phyloP scores from a whole-genome alignment of 2,888 invertebrate genomes.

The Drosophila atripex region DNA sequence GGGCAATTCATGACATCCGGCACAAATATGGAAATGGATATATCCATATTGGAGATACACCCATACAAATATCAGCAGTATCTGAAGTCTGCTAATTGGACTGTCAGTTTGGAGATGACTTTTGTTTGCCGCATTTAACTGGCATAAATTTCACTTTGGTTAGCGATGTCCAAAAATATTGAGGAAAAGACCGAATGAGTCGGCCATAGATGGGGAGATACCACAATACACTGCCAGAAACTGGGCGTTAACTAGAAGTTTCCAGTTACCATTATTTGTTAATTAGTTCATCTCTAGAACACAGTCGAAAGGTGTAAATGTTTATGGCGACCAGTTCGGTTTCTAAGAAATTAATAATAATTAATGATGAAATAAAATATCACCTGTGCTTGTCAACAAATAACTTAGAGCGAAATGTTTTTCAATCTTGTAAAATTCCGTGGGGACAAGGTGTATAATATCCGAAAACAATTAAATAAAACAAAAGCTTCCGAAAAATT shows the following conservation, averaged over 20 bases:
- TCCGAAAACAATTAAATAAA: not conserved
- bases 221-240: slow-evolving; percentile 43
- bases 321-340: not conserved
- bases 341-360: not conserved
- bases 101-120: slow-evolving; percentile 68
- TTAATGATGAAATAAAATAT: not conserved
- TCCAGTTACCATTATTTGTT: slow-evolving; percentile 23
- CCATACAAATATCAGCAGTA: slow-evolving; percentile 12
- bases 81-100: slow-evolving; percentile 80
- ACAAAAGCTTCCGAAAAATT: not conserved
- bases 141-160: slow-evolving; percentile 79
- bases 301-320: not conserved
- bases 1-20: slow-evolving; percentile 67
- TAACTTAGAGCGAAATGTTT: not conserved
- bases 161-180: slow-evolving; percentile 36
- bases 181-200: slow-evolving; percentile 15
- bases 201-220: slow-evolving; percentile 2
- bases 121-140: slow-evolving; percentile 63
- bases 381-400: not conserved
- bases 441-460: not conserved
- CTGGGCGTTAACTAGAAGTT: slow-evolving; percentile 28
- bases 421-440: not conserved
- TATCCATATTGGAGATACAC: slow-evolving; percentile 26
- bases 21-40: slow-evolving; percentile 50
- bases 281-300: not conserved